Evolutionary conservation across 53 echinoderm and acorn worm genomes (phyloP), one percentile per base, ranked within the genome.

Genomic region (Hippasteria phrygiana): DNA sequence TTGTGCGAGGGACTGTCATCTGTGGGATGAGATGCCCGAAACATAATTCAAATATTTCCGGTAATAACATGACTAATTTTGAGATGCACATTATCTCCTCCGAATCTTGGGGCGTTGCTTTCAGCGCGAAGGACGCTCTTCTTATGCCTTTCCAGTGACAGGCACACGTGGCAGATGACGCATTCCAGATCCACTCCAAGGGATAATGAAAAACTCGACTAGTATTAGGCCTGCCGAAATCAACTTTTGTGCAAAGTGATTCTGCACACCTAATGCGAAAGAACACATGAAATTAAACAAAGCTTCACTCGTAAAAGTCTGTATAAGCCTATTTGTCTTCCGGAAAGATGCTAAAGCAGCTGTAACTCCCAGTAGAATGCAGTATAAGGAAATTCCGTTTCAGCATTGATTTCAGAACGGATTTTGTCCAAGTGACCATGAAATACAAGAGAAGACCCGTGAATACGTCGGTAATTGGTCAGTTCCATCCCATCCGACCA

Each of bases 61-160:
- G 37, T 50, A 10, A 34, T 46, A 85, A 85, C 32, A 37, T 85
- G 85, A 85, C 85, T 85, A 85, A 85, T 34, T 85, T 69, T 71
- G 50, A 51, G 85, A 51, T 36, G 85, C 1, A 28, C 45, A 43
- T 48, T 51, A 82, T 82, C 82, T 43, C 16, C 29, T 13, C 2
- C 42, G 46, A 20, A 82, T 82, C 82, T 81, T 66, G 22, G 85
- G 85, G 85, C 85, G 85, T 85, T 85, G 71, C 85, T 85, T 69
- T 70, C 70, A 35, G 50, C 46, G 22, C 66, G 51, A 63, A 66
- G 51, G 48, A 8, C 51, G 11, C 32, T 64, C 54, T 0, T 35
- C 1, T n/a, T n/a, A n/a, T n/a, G n/a, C n/a, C 48, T 71, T 36
- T 28, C 32, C 13, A 40, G 50, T 37, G 51, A 50, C 35, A 43